phyloP scores from a whole-genome alignment of 2,888 invertebrate genomes.

The Drosophila bunnanda region DNA sequence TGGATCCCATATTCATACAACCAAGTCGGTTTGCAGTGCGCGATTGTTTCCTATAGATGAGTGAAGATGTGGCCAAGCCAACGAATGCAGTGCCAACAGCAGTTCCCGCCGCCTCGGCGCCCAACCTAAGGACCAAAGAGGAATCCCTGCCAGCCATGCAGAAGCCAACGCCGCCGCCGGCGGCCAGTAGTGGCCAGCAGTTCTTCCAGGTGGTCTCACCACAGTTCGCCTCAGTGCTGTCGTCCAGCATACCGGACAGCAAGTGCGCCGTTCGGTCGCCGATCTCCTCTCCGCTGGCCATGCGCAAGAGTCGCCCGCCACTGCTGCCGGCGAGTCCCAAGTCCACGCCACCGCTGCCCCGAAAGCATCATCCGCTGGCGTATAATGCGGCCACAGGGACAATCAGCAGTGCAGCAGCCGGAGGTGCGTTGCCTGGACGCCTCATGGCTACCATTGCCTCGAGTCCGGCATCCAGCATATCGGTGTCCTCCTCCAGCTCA shows the following conservation, averaged over 20 bases:
- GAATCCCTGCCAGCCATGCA: conserved; percentile 61
- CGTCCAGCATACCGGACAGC: conserved; percentile 75
- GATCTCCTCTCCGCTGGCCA: conserved; percentile 76
- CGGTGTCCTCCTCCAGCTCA: conserved; percentile 83
- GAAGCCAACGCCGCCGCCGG: conserved; percentile 62
- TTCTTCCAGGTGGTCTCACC: conserved; percentile 80
- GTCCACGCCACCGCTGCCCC: conserved; percentile 77
- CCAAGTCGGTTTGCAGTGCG: conserved; percentile 33
- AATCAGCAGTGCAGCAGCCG: conserved; percentile 67
- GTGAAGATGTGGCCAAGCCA: conserved; percentile 81
- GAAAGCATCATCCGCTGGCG: conserved; percentile 77
- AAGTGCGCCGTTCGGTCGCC: conserved; percentile 78
- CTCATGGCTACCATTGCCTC: conserved; percentile 71
- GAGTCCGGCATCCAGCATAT: conserved; percentile 82
- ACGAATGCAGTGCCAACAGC: conserved; percentile 48
- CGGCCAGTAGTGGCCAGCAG: conserved; percentile 64
- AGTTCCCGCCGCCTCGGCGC: conserved; percentile 31
- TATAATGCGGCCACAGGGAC: conserved; percentile 76
- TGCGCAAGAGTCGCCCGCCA: conserved; percentile 73
- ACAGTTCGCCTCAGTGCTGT: conserved; percentile 76
- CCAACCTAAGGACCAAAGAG: conserved; percentile 42
- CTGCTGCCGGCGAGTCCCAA: conserved; percentile 77
- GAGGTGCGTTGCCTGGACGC: conserved; percentile 75
- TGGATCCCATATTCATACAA: background rate
- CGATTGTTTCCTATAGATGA: conserved; percentile 72